A percentile compares a stretch with the other conserved stretches of the same genome.
These are phyloP conservation scores for Halcyon chelicuti DNA, from an alignment of 2,797 vertebrate genomes.

Conservation along the genomic window DNA sequence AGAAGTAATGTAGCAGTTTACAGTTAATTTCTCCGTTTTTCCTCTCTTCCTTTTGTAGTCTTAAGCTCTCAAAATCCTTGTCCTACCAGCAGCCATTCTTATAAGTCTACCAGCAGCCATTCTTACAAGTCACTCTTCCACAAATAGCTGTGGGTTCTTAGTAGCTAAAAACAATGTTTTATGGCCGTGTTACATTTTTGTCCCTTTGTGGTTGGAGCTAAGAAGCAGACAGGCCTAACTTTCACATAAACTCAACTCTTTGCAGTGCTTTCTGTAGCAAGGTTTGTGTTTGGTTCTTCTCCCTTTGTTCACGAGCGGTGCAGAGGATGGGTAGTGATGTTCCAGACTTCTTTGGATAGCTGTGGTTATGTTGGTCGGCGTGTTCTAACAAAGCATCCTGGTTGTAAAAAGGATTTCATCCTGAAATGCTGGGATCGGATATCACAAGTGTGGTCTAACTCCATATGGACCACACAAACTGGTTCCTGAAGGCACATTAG, in stretches of 20 bases:
- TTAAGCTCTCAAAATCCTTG: conserved; percentile 14
- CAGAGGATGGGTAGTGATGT: not conserved
- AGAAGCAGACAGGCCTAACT: not conserved
- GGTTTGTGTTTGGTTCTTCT: not conserved
- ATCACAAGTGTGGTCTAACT: not conserved
- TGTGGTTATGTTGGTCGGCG: not conserved
- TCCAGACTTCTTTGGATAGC: not conserved
- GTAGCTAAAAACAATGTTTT: conserved; percentile 19
- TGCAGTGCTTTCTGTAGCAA: not conserved
- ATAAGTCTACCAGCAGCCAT: not conserved
- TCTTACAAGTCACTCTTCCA: conserved; percentile 35
- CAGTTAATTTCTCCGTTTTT: not conserved
- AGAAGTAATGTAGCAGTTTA: not conserved
- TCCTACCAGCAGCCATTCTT: not conserved
- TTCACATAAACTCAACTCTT: not conserved
- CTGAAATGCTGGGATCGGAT: not conserved
- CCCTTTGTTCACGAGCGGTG: fast-evolving
- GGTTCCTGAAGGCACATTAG: not conserved
- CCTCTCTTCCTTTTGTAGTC: not conserved
- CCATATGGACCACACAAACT: not conserved
- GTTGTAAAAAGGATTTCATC: not conserved
- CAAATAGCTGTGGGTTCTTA: not conserved
- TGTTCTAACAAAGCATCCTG: not conserved
- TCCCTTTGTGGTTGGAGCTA: not conserved
- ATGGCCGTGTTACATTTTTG: not conserved